A percentile compares a stretch with the other conserved stretches of the same genome.
These are phyloP conservation scores for Dissostichus mawsoni DNA, from an alignment of 2,113 vertebrate genomes.

Conservation along the genomic window DNA sequence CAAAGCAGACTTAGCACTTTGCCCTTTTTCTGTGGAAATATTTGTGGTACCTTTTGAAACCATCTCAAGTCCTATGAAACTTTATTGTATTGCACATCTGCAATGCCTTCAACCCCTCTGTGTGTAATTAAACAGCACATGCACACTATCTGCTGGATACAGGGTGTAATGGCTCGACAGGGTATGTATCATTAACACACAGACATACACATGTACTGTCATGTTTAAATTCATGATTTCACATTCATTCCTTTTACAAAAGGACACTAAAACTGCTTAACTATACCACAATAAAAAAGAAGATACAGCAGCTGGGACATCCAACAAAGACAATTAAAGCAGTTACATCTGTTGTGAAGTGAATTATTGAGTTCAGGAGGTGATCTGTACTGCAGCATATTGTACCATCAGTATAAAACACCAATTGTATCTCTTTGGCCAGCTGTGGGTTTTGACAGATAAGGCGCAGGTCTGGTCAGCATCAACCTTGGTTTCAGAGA, in stretches of 20 bases:
- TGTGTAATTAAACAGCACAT: background rate
- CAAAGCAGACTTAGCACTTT: too few relatives aligned
- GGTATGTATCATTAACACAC: slow-evolving; percentile 1
- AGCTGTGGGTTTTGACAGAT: background rate
- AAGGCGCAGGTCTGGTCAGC: background rate
- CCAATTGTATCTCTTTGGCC: background rate
- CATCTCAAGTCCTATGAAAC: background rate
- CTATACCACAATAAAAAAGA: background rate
- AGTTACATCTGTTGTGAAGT: background rate
- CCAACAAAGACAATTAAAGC: background rate
- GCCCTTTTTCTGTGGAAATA: too few relatives aligned
- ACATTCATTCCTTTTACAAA: background rate
- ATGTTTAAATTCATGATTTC: slow-evolving; percentile 7
- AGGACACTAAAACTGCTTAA: background rate
- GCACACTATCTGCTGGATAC: slow-evolving; percentile 56
- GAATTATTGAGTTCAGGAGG: background rate
- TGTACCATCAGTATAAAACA: background rate
- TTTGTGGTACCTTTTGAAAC: background rate
- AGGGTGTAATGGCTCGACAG: slow-evolving; percentile 22
- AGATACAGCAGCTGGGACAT: background rate
- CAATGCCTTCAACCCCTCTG: background rate
- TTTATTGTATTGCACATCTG: background rate
- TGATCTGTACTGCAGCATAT: background rate
- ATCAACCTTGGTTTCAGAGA: background rate
- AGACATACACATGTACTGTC: too few relatives aligned